Conservation (phyloP, 2,797 vertebrate species). For the Phyllotis vaccarum region DNA sequence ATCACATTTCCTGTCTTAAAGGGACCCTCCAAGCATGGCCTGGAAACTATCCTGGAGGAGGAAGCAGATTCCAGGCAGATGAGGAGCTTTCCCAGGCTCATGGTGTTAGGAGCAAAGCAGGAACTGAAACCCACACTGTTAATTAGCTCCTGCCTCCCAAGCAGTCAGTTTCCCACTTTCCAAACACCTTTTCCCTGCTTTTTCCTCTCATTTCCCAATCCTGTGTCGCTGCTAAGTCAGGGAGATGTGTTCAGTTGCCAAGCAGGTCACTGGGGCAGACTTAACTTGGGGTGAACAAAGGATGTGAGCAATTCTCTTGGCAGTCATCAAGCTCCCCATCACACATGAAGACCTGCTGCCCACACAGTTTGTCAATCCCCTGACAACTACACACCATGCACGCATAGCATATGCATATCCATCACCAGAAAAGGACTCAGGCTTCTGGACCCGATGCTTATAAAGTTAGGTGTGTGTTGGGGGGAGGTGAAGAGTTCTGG, state of each 20-base stretch:
- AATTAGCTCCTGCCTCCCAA: slow-evolving; percentile 39
- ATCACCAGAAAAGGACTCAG: background rate
- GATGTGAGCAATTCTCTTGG: background rate
- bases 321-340: background rate
- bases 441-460: background rate
- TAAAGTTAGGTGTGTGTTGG: background rate
- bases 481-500: background rate
- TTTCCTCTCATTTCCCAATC: background rate
- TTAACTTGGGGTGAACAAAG: background rate
- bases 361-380: background rate
- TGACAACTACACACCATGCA: background rate
- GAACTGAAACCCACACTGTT: slow-evolving; percentile 21
- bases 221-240: background rate
- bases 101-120: background rate
- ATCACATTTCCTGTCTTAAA: background rate
- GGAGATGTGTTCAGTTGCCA: background rate
- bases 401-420: background rate
- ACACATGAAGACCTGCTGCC: background rate
- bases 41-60: background rate
- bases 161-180: background rate
- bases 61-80: background rate
- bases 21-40: background rate
- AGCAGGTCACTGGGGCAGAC: background rate
- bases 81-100: slow-evolving; percentile 35
- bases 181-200: background rate